These are phyloP conservation scores for Micromys minutus DNA, from an alignment of 2,113 vertebrate species.

Conservation along the genomic window DNA sequence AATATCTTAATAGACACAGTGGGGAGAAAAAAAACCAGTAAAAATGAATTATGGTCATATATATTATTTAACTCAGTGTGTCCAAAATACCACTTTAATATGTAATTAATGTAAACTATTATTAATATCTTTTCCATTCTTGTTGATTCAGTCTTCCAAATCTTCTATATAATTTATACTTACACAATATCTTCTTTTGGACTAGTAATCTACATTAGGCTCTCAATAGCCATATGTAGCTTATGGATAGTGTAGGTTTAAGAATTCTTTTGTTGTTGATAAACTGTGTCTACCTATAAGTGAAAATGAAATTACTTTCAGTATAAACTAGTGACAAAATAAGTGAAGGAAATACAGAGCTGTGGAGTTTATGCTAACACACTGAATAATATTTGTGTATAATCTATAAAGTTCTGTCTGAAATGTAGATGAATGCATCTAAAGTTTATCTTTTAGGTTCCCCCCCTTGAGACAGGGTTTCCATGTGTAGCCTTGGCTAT, in stretches of 20 bases:
- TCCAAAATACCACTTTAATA: background rate
- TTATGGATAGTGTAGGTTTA: background rate
- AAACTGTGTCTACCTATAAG: background rate
- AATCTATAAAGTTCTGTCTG: background rate
- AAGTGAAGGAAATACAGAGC: background rate
- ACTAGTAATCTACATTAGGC: background rate
- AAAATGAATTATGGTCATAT: background rate
- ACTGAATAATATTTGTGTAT: background rate
- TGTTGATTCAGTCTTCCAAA: background rate
- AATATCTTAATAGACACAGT: background rate
- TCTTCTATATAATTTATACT: background rate
- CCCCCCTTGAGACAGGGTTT: background rate
- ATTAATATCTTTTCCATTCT: conserved; percentile 1
- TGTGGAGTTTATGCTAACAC: background rate
- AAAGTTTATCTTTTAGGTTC: background rate
- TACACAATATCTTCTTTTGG: background rate
- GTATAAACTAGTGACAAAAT: background rate
- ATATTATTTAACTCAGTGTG: background rate
- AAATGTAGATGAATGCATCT: background rate
- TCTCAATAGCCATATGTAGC: background rate
- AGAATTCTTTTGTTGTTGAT: background rate
- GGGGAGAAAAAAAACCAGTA: background rate
- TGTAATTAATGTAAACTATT: conserved; percentile 30
- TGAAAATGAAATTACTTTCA: conserved; percentile 39
- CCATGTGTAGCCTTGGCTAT: background rate